Percentiles rank a stretch among this genome's conserved stretches.
Conservation (phyloP, 2,113 vertebrate genomes). For the Leptodactylus fuscus region DNA sequence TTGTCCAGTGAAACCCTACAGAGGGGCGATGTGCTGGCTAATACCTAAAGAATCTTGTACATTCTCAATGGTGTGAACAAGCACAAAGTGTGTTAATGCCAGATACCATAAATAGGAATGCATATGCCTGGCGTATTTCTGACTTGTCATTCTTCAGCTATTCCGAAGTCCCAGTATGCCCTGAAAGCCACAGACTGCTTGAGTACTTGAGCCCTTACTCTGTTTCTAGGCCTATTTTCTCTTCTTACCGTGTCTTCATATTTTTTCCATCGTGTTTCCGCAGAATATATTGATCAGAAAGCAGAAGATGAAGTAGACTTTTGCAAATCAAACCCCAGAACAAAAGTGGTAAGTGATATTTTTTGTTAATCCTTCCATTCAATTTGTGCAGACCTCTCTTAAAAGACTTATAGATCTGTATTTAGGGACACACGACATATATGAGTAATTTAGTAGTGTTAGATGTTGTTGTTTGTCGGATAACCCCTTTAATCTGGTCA, state of each 20-base stretch:
- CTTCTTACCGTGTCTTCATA: background rate
- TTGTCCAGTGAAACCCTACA: background rate
- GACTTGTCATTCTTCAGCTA: background rate
- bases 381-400: too few species aligned
- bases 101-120: too few species aligned
- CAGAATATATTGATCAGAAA: conserved; percentile 72
- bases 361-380: fast-evolving
- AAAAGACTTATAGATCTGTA: too few species aligned
- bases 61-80: background rate
- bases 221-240: background rate
- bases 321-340: background rate
- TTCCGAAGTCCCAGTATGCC: background rate
- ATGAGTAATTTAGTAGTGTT: too few species aligned
- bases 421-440: too few species aligned
- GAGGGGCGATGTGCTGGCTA: background rate
- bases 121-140: too few species aligned
- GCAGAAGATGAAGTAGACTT: conserved; percentile 73
- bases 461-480: too few species aligned
- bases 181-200: too few species aligned
- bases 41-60: background rate
- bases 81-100: too few species aligned
- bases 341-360: conserved; percentile 67
- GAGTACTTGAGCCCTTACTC: too few species aligned
- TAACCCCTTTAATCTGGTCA: too few species aligned
- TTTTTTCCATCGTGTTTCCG: conserved; percentile 61